Evolutionary conservation across 2,113 vertebrate species (phyloP).

Genomic region (Poeciliopsis retropinna): DNA sequence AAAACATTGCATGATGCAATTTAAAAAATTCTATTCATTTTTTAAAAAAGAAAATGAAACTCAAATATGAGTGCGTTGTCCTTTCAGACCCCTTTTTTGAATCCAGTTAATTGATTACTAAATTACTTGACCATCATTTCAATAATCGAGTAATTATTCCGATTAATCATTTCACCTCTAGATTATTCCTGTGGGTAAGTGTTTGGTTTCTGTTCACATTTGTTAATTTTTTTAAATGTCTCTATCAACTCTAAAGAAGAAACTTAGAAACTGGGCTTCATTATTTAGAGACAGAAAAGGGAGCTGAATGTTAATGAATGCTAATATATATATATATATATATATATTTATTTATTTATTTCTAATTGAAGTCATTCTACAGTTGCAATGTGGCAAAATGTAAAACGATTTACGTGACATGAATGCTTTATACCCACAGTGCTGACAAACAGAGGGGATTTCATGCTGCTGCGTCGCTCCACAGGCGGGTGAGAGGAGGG

Average conservation of each 20-base stretch:
- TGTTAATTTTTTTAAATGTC: not conserved
- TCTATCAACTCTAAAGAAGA: not conserved
- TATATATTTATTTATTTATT: not conserved
- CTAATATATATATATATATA: too few relatives aligned
- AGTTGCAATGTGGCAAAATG: not conserved
- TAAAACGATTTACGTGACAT: not conserved
- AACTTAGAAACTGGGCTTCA: not conserved
- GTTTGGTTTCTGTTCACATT: not conserved
- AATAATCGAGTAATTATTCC: too few relatives aligned
- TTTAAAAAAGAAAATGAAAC: too few relatives aligned
- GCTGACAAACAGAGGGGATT: not conserved
- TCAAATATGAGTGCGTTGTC: too few relatives aligned
- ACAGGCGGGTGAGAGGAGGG: not conserved
- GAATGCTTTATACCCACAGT: not conserved
- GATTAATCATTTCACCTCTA: too few relatives aligned
- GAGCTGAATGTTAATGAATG: not conserved
- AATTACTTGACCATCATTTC: too few relatives aligned
- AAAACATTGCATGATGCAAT: too few relatives aligned
- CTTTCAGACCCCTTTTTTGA: too few relatives aligned
- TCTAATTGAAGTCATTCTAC: not conserved
- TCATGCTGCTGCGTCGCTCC: slow-evolving; percentile 10
- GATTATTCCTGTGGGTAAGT: too few relatives aligned
- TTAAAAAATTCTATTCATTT: too few relatives aligned
- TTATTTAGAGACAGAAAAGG: not conserved
- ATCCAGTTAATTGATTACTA: too few relatives aligned